Conservation (phyloP, 2,888 invertebrate genomes). For the Macrosoma leucophasiata region DNA sequence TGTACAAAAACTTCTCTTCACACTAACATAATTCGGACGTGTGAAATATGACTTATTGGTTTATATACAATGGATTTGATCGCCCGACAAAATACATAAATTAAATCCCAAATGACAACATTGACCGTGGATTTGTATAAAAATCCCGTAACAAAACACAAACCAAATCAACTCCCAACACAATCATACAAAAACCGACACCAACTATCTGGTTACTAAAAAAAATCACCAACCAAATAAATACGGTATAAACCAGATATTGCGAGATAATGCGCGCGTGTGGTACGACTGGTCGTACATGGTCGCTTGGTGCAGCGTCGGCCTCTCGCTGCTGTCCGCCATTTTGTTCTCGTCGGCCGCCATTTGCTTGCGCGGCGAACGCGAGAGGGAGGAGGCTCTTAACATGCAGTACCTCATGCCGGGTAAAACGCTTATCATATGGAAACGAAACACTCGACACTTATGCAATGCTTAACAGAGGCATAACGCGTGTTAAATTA, state of each 20-base stretch:
- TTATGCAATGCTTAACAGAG: no score
- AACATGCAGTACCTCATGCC: conserved; percentile 99
- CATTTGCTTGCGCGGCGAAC: conserved; percentile 94
- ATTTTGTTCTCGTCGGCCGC: conserved; percentile 95
- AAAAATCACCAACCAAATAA: conserved; percentile 6
- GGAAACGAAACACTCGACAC: no score
- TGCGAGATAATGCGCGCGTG: conserved; percentile 88
- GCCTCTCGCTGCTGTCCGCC: conserved; percentile 92
- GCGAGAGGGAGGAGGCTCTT: conserved; percentile 95
- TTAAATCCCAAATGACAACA: no score
- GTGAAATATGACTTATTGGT: no score
- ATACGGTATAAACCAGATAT: conserved; percentile 79
- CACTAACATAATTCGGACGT: no score
- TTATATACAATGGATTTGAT: no score
- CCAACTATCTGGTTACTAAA: no score
- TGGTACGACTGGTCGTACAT: conserved; percentile 98
- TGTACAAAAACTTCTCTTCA: no score
- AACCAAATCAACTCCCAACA: conserved; percentile 7
- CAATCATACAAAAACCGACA: no score
- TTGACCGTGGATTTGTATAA: conserved; percentile 27
- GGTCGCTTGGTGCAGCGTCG: conserved; percentile 97
- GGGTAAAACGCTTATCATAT: conserved; percentile 73
- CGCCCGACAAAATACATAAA: no score
- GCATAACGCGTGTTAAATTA: no score
- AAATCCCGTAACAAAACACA: conserved; percentile 16